Conservation (phyloP, 2,888 invertebrate genomes). For the Synanthedon formicaeformis region DNA sequence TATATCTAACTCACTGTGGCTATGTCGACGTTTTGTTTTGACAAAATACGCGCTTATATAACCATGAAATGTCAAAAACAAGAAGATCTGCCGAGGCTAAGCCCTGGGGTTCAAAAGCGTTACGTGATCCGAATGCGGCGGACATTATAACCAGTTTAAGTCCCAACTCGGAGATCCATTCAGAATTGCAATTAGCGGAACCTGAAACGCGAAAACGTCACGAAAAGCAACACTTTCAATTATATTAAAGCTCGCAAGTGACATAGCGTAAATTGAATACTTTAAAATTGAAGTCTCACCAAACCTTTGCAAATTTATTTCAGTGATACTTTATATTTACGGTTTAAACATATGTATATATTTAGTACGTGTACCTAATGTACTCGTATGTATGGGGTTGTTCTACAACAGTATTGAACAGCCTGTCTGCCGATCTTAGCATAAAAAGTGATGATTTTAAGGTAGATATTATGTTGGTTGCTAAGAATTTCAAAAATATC, state of each 20-base stretch:
- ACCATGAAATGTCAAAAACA: constrained; percentile 50
- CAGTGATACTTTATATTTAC: no score
- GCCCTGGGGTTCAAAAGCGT: constrained; percentile 34
- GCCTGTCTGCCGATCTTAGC: no score
- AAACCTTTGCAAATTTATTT: no score
- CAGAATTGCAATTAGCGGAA: constrained; percentile 52
- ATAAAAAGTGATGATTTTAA: no score
- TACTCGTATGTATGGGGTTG: no score
- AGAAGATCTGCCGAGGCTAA: constrained; percentile 42
- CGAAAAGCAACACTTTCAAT: constrained; percentile 29
- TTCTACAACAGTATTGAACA: no score
- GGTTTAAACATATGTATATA: no score
- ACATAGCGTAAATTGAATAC: constrained; percentile 4
- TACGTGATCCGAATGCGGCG: constrained; percentile 47
- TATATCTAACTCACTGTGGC: background rate
- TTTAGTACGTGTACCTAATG: no score
- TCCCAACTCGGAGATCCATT: constrained; percentile 41
- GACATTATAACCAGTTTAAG: constrained; percentile 46
- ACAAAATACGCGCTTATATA: constrained; percentile 19
- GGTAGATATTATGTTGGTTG: no score
- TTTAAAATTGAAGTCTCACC: background rate
- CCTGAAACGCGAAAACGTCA: constrained; percentile 30
- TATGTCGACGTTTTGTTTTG: background rate
- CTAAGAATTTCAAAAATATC: no score
- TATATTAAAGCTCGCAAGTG: constrained; percentile 11